Evolutionary conservation across 2,888 invertebrate genomes (phyloP), one percentile per base, ranked within the genome.

Genomic region (Macrosoma leucophasiata): DNA sequence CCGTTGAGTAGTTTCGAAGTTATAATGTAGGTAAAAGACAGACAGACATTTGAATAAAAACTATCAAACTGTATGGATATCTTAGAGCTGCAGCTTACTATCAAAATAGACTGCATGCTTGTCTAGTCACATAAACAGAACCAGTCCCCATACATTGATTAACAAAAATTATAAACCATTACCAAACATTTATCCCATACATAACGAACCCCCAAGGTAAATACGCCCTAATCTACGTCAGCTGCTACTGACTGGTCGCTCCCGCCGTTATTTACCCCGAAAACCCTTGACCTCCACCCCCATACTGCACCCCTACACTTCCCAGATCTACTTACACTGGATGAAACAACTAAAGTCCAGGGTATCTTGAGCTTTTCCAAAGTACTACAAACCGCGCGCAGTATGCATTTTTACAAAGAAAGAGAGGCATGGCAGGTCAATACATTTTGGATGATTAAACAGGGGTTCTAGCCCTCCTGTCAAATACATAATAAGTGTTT

Each of bases 171-270:
- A 48, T 45, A 45, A 39, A 42, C 34, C 43, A 44, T 39, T 36
- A 37, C 37, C 31, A 39, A 36, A 42, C 48, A 39, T 44, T 46
- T 42, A n/a, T n/a, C n/a, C n/a, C n/a, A n/a, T 55, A 52, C 51
- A 50, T 48, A 57, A 47, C 58, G 58, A 29, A 63, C 73, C 67
- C 73, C n/a, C n/a, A 77, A 77, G 75, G 78, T 76, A 77, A 71
- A 73, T 73, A 70, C 75, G 67, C 77, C 79, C 65, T 78, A 77
- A 79, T 77, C 74, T 77, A 54, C 72, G 82, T 84, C 82, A 82
- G 82, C 82, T 84, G 82, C 70, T 71, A 56, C 46, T 79, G 82
- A 84, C 81, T 81, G 81, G 77, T 70, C 64, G 58, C 50, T 53
- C 61, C 63, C 58, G 55, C 59, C 62, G 53, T 46, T 50, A 52